These are phyloP conservation scores for Odontamblyopus rebecca DNA, from an alignment of 2,797 vertebrate genomes.

Conservation along the genomic window DNA sequence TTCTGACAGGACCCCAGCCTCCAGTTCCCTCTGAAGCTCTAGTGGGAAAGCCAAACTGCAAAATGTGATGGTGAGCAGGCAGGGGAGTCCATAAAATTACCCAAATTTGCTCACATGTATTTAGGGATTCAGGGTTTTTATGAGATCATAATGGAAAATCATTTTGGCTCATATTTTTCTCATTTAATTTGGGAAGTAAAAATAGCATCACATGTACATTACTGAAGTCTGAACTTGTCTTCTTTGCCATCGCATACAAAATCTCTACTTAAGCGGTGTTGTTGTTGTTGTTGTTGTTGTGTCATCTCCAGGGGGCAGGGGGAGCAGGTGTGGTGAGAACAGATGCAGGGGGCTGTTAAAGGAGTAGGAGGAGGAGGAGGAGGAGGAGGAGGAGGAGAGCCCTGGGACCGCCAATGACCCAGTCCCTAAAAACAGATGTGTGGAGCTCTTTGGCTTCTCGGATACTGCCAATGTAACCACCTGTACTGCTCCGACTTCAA, in stretches of 20 bases:
- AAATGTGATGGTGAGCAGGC: constrained; percentile 18
- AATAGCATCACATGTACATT: neutral
- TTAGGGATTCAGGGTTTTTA: too few relatives aligned
- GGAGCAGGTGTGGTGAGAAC: constrained; percentile 47
- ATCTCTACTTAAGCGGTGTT: constrained; percentile 12
- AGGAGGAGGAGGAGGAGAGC: constrained; percentile 21
- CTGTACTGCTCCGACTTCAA: constrained; percentile 24
- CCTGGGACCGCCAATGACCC: constrained; percentile 63
- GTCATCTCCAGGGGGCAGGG: constrained; percentile 24
- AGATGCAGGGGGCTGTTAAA: constrained; percentile 21
- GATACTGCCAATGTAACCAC: constrained; percentile 71
- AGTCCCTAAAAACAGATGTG: constrained; percentile 73
- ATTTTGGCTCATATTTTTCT: too few relatives aligned
- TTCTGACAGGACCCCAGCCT: constrained; percentile 54
- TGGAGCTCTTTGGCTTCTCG: constrained; percentile 54
- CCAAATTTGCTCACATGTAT: neutral
- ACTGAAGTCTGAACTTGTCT: neutral
- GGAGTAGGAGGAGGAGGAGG: too few relatives aligned
- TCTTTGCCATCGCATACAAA: neutral
- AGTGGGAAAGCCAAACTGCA: constrained; percentile 42
- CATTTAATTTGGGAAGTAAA: neutral
- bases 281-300: constrained; percentile 27
- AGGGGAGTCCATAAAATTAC: constrained; percentile 25
- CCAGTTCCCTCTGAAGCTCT: constrained; percentile 21
- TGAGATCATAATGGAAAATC: too few relatives aligned